These are phyloP conservation scores for Atta colombica DNA, from an alignment of 1,140 invertebrate species.

Conservation along the genomic window DNA sequence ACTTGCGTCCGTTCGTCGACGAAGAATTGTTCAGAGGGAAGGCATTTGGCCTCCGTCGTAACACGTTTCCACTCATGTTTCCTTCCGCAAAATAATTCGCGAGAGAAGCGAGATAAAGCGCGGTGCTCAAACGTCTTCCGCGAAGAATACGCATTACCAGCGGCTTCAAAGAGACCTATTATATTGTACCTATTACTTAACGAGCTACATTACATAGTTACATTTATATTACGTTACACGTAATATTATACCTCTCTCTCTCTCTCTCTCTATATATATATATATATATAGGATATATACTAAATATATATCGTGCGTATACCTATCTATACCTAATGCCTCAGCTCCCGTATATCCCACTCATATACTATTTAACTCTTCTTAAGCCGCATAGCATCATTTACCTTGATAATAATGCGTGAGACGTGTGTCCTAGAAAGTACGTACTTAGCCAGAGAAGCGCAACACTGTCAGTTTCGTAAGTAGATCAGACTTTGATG, in stretches of 20 bases:
- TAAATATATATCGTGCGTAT: constrained; percentile 83
- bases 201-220: constrained; percentile 83
- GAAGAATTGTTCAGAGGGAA: not conserved
- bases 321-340: constrained; percentile 80
- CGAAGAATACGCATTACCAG: constrained; percentile 80
- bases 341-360: constrained; percentile 65
- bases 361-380: constrained; percentile 81
- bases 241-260: constrained; percentile 78
- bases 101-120: constrained; percentile 21
- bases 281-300: constrained; percentile 81
- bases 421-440: constrained; percentile 86
- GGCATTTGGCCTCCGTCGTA: not conserved
- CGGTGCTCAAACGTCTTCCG: constrained; percentile 75
- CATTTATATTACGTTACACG: constrained; percentile 77
- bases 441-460: constrained; percentile 85
- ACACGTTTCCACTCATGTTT: constrained; percentile 37
- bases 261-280: constrained; percentile 1
- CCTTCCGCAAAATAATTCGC: constrained; percentile 2
- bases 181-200: constrained; percentile 84
- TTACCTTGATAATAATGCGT: constrained; percentile 85
- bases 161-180: constrained; percentile 82
- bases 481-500: constrained; percentile 85
- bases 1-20: not conserved
- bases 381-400: constrained; percentile 83
- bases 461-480: constrained; percentile 86